A percentile compares a stretch with the other conserved stretches of the same genome.
Conservation (phyloP, 2,888 invertebrate species). For the Monochamus alternatus region DNA sequence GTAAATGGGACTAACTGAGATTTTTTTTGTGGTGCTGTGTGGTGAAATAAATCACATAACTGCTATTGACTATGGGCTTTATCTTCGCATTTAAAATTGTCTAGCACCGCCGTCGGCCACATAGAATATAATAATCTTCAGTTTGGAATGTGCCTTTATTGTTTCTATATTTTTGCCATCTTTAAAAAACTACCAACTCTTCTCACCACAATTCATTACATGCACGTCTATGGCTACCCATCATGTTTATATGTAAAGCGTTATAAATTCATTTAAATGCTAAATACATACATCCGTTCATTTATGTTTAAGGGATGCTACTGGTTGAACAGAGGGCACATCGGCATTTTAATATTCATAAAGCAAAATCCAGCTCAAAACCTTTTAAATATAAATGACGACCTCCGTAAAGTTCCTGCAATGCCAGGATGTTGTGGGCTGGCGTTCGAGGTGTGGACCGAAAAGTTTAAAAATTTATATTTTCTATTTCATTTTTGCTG, state of each 20-base stretch:
- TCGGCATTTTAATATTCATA: slow-evolving; percentile 17
- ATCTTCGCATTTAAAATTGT: too few species aligned
- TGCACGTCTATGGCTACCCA: neutral
- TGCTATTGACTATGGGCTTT: too few species aligned
- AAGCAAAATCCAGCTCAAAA: slow-evolving; percentile 17
- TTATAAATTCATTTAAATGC: slow-evolving; percentile 13
- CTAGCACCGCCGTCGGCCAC: too few species aligned
- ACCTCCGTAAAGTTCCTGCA: neutral
- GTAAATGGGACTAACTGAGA: too few species aligned
- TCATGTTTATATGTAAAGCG: neutral
- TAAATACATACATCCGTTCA: neutral
- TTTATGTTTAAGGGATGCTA: neutral
- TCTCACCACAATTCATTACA: too few species aligned
- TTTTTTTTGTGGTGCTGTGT: too few species aligned
- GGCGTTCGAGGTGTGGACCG: neutral
- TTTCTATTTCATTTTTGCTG: neutral
- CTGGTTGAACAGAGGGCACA: neutral
- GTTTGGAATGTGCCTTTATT: too few species aligned
- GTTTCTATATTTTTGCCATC: too few species aligned
- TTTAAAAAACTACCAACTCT: too few species aligned
- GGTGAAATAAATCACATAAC: too few species aligned
- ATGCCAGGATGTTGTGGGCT: neutral
- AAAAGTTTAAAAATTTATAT: neutral
- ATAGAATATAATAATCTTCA: too few species aligned
- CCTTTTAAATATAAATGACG: slow-evolving; percentile 23